A percentile compares a stretch with the other conserved stretches of the same genome.
These are phyloP conservation scores for Campylomormyrus tamandua DNA, from an alignment of 2,113 vertebrate genomes.

Conservation along the genomic window DNA sequence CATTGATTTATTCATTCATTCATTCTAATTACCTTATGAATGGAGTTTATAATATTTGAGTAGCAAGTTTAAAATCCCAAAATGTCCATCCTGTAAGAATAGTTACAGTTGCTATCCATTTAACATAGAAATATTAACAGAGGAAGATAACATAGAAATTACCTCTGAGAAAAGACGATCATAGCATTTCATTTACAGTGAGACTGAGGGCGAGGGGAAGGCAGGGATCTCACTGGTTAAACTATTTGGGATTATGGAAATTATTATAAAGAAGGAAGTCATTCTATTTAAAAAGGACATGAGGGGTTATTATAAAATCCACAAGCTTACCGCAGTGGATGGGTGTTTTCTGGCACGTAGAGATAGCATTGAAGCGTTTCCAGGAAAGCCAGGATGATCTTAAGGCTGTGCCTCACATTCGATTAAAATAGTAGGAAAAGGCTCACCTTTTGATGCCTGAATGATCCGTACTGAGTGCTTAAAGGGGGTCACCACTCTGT, in stretches of 20 bases:
- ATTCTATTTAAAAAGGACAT: slow-evolving; percentile 35
- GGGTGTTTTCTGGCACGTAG: slow-evolving; percentile 26
- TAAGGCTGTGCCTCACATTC: slow-evolving; percentile 29
- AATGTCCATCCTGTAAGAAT: slow-evolving; percentile 32
- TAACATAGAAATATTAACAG: slow-evolving; percentile 21
- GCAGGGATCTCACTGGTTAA: slow-evolving; percentile 17
- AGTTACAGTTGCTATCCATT: slow-evolving; percentile 27
- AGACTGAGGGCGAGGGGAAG: slow-evolving; percentile 4
- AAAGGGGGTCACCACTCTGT: slow-evolving; percentile 11
- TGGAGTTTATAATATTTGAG: slow-evolving; percentile 30
- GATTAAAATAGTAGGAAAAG: slow-evolving; percentile 36
- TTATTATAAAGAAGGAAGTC: slow-evolving; percentile 38
- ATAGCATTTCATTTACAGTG: slow-evolving; percentile 20
- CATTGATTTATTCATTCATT: slow-evolving; percentile 43
- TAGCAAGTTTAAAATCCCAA: slow-evolving; percentile 22
- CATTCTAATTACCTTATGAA: slow-evolving; percentile 37
- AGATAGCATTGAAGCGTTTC: slow-evolving; percentile 21
- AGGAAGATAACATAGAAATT: slow-evolving; percentile 7
- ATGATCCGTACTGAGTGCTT: slow-evolving; percentile 21
- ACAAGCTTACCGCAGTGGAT: slow-evolving; percentile 30
- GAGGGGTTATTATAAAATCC: slow-evolving; percentile 26
- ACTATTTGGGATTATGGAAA: slow-evolving; percentile 29
- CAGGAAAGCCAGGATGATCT: slow-evolving; percentile 30
- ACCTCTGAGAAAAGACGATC: background rate
- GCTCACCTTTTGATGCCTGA: slow-evolving; percentile 23